Percentiles rank a stretch among this genome's conserved stretches.
These are phyloP conservation scores for Lepidonotus clava DNA, from an alignment of 2,888 invertebrate genomes.

Conservation along the genomic window DNA sequence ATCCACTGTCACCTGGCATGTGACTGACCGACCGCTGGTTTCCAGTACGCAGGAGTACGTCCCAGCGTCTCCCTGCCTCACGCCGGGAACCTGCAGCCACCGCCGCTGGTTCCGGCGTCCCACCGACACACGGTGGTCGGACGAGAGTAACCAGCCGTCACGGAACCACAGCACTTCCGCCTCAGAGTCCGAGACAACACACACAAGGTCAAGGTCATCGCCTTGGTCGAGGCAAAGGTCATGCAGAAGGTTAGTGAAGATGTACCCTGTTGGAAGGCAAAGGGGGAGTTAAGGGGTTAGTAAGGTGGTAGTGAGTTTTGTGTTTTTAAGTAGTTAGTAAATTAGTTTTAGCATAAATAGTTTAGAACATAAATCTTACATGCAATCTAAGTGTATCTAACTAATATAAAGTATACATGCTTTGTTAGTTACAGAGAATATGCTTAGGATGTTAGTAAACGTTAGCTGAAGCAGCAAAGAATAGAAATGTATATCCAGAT, in stretches of 20 bases:
- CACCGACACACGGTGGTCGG: background rate
- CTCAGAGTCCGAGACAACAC: conserved; percentile 74
- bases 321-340: background rate
- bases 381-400: too few relatives aligned
- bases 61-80: background rate
- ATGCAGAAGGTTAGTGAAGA: conserved; percentile 71
- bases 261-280: background rate
- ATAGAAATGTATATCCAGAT: too few relatives aligned
- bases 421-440: too few relatives aligned
- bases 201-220: conserved; percentile 71
- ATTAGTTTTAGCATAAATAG: background rate
- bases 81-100: background rate
- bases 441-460: too few relatives aligned
- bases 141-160: conserved; percentile 64
- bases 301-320: too few relatives aligned
- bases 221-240: conserved; percentile 72
- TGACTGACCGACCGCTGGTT: background rate
- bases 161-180: conserved; percentile 78
- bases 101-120: background rate
- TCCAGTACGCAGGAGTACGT: conserved; percentile 6
- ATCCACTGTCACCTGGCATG: conserved; percentile 19
- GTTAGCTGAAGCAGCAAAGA: too few relatives aligned
- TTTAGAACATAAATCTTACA: background rate
- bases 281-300: too few relatives aligned
- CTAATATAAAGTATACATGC: too few relatives aligned